phyloP scores from a whole-genome alignment of 2,888 invertebrate genomes.

The Patella depressa region DNA sequence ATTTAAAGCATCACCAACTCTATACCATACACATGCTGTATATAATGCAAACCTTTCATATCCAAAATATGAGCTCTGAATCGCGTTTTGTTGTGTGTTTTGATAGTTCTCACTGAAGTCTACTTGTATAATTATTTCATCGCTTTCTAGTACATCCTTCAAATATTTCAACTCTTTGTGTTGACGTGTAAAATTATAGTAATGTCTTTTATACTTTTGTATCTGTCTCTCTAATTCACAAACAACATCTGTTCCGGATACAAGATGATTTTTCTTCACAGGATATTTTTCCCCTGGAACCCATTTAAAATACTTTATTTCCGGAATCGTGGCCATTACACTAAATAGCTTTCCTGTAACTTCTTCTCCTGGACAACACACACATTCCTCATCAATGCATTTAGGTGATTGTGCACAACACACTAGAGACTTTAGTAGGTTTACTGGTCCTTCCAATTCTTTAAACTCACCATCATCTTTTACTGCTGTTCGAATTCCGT shows the following conservation, averaged over 20 bases:
- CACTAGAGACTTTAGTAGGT: neutral
- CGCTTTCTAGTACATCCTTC: too few species aligned
- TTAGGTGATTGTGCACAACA: neutral
- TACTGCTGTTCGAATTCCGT: neutral
- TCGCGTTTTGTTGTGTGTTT: neutral
- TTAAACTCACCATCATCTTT: too few species aligned
- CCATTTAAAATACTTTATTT: neutral
- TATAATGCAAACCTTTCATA: slow-evolving; percentile 2
- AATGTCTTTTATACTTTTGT: neutral
- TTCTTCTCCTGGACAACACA: neutral
- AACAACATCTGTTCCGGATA: neutral
- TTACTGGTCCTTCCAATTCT: neutral
- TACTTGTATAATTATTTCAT: too few species aligned
- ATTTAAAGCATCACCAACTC: neutral
- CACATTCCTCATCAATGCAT: neutral
- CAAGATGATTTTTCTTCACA: neutral
- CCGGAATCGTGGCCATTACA: neutral
- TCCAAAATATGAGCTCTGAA: neutral
- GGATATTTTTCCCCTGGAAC: neutral
- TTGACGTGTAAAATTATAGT: neutral
- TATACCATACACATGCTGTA: neutral
- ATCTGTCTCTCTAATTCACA: neutral
- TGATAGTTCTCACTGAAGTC: neutral
- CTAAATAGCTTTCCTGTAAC: neutral
- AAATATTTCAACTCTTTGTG: too few species aligned